Evolutionary conservation across 2,113 vertebrate genomes (phyloP).

Genomic region (Callopanchax toddi): DNA sequence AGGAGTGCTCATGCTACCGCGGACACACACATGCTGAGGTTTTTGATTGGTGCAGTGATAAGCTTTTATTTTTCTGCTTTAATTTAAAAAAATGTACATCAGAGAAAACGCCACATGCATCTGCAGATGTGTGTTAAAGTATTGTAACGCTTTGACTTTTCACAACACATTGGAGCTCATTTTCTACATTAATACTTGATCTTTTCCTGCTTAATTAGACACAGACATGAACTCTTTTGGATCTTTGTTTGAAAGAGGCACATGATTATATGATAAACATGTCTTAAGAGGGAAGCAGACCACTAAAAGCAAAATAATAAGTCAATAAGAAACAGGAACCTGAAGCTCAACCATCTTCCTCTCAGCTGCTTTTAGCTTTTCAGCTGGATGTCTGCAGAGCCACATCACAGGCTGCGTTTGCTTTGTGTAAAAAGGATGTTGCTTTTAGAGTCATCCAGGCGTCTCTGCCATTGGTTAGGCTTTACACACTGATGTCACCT

Average conservation of each 20-base stretch:
- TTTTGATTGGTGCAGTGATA: too few relatives aligned
- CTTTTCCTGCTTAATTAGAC: too few relatives aligned
- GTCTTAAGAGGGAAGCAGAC: constrained; percentile 6
- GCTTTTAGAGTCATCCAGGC: constrained; percentile 60
- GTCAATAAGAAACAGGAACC: constrained; percentile 39
- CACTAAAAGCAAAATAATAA: constrained; percentile 16
- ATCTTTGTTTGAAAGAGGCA: neutral
- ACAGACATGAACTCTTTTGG: too few relatives aligned
- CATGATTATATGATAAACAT: neutral
- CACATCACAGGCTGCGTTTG: constrained; percentile 14
- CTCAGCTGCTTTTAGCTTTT: constrained; percentile 38
- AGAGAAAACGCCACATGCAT: too few relatives aligned
- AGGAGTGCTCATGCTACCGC: too few relatives aligned
- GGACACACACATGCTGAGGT: too few relatives aligned
- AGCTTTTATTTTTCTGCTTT: too few relatives aligned
- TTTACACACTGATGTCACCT: constrained; percentile 75
- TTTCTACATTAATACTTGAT: too few relatives aligned
- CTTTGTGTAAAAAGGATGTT: constrained; percentile 64
- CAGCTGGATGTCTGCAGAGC: constrained; percentile 18
- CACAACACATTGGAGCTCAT: too few relatives aligned
- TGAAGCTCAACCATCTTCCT: constrained; percentile 20
- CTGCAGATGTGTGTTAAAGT: too few relatives aligned
- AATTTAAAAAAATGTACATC: too few relatives aligned
- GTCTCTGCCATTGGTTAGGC: constrained; percentile 68
- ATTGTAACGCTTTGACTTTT: too few relatives aligned